These are phyloP conservation scores for Cordilura impudica DNA, from an alignment of 2,888 invertebrate species.

Conservation along the genomic window DNA sequence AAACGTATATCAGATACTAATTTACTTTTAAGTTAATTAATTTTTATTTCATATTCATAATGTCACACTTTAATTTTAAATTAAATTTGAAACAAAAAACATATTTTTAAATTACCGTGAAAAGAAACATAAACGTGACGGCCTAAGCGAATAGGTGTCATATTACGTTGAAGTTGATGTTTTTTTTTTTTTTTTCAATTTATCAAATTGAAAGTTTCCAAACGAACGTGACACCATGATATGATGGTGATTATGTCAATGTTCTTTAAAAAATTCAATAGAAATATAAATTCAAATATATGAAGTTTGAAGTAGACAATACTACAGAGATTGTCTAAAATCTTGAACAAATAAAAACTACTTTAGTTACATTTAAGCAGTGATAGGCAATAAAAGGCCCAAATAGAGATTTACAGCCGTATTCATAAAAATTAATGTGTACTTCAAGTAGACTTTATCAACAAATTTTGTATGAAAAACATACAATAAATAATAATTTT, in stretches of 20 bases:
- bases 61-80: background rate
- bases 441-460: no score
- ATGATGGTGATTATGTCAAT: slow-evolving; percentile 28
- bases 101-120: background rate
- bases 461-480: no score
- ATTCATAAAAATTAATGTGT: no score
- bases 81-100: no score
- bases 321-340: background rate
- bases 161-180: slow-evolving; percentile 17
- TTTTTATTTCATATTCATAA: background rate
- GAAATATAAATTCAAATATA: background rate
- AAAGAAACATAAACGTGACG: slow-evolving; percentile 28
- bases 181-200: background rate
- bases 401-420: no score
- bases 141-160: slow-evolving; percentile 28
- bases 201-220: background rate
- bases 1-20: background rate
- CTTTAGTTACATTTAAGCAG: background rate
- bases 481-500: no score
- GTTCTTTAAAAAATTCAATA: slow-evolving; percentile 3
- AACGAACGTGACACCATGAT: slow-evolving; percentile 24
- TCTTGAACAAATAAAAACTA: background rate
- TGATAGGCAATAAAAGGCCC: background rate
- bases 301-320: background rate
- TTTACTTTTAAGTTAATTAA: background rate